Base-by-base conservation (phyloP, 2,797 vertebrate species). In the Fistularia tabacaria region DNA sequence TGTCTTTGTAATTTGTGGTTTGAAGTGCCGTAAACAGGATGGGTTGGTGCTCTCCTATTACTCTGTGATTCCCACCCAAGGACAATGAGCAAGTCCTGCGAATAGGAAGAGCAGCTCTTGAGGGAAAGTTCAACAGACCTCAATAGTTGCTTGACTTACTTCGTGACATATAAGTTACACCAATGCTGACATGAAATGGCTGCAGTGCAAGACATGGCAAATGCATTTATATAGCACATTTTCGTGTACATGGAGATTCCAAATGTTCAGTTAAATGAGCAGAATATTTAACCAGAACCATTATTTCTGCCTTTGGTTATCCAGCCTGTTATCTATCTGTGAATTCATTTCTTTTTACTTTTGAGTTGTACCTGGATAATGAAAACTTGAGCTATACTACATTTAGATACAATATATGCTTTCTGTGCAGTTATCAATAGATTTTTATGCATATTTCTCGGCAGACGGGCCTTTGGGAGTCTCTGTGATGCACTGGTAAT, bases 1-100 rank as follows among this genome's bases (percentile, higher is more conserved):
- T 41, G 66, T 66, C 62, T 72, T 78, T 81, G 74, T 83, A 60
- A 71, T 61, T 53, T 36, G 39, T 66, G 39, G 61, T 81, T 76
- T 73, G 77, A 77, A 79, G 79, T 73, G 68, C 15, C 1, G 71
- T 85, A 83, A 87, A 88, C 86, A 85, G 87, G 87, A 89, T 73
- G 84, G 83, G 80, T 40, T 63, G 63, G 62, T 62, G n/a, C 72
- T 73, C 64, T 80, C 36, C 66, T 59, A 47, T 66, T 76, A 71
- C 59, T 46, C 57, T 11, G 57, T 62, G 68, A 69, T 54, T 57
- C 46, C 56, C 9, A 6, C 64, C 51, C 15, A 50, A 41, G 73
- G 68, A 85, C 82, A 85, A 84, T 76, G 76, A 76, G 73, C 54
- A 56, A 59, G 62, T 60, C 68, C 60, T 46, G 59, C n/a, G 7